These are phyloP conservation scores for Aphelenchoides fujianensis DNA, from an alignment of 1,140 invertebrate genomes.

Conservation along the genomic window DNA sequence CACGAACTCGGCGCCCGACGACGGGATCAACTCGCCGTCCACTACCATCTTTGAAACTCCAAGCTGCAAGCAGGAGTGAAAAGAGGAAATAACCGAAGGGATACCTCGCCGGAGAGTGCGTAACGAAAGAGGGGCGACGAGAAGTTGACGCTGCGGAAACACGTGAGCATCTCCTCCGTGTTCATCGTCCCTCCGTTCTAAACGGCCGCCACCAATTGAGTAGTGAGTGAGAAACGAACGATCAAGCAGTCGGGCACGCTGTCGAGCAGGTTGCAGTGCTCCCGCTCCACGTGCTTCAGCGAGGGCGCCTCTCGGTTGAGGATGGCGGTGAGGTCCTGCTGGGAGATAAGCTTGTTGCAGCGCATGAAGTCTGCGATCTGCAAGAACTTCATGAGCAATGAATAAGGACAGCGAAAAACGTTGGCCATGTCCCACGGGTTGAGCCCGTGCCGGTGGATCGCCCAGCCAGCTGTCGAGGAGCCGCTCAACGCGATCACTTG, in stretches of 20 bases:
- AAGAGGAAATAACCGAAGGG: not conserved
- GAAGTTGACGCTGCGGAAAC: conserved; percentile 60
- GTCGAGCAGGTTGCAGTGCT: conserved; percentile 59
- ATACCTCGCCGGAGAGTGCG: conserved; percentile 54
- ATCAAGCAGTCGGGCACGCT: conserved; percentile 38
- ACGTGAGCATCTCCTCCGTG: conserved; percentile 43
- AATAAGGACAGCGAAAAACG: too few species aligned
- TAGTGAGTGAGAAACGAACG: too few species aligned
- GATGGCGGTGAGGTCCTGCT: conserved; percentile 52
- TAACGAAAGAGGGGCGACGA: conserved; percentile 54
- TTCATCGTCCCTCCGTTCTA: conserved; percentile 51
- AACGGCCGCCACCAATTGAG: conserved; percentile 2
- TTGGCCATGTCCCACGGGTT: conserved; percentile 57
- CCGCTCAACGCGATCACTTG: conserved; percentile 58
- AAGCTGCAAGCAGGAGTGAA: conserved; percentile 48
- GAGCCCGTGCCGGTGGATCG: conserved; percentile 53
- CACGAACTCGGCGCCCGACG: conserved; percentile 45
- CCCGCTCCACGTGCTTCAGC: conserved; percentile 18
- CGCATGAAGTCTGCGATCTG: conserved; percentile 51
- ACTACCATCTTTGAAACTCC: conserved; percentile 62
- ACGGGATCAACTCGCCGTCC: conserved; percentile 53
- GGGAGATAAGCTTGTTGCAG: conserved; percentile 56
- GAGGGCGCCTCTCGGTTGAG: conserved; percentile 44
- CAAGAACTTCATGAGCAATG: too few species aligned
- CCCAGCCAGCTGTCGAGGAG: conserved; percentile 58